These are phyloP conservation scores for Misgurnus mizolepis DNA, from an alignment of 2,113 vertebrate genomes.

Conservation along the genomic window DNA sequence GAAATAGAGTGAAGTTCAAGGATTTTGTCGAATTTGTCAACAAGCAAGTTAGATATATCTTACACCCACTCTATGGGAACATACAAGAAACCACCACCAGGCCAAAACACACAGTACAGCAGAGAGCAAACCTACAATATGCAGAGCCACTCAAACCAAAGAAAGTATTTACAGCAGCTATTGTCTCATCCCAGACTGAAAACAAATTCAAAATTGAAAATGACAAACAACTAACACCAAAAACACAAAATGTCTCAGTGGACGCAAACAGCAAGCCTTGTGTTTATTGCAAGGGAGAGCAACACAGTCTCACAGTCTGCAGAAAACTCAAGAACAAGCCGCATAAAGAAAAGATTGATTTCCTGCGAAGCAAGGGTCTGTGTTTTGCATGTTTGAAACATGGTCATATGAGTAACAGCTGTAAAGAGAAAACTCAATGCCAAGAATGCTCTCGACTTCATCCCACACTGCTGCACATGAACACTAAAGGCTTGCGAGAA, in stretches of 20 bases:
- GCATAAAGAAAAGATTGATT: constrained; percentile 39
- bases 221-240: background rate
- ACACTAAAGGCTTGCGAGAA: too few species aligned
- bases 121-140: background rate
- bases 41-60: too few species aligned
- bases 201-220: constrained; percentile 32
- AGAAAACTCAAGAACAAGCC: constrained; percentile 32
- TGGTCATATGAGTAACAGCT: constrained; percentile 49
- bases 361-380: constrained; percentile 40
- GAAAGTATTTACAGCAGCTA: background rate
- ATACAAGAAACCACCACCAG: background rate
- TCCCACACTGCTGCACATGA: background rate
- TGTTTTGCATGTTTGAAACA: constrained; percentile 52
- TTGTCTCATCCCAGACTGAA: too few species aligned
- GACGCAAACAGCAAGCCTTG: constrained; percentile 41
- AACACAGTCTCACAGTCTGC: constrained; percentile 36
- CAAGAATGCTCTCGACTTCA: constrained; percentile 36
- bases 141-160: background rate
- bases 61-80: background rate
- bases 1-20: too few species aligned
- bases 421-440: constrained; percentile 43
- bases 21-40: too few species aligned
- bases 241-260: constrained; percentile 4
- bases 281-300: background rate
- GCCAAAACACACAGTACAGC: background rate